A percentile compares a stretch with the other conserved stretches of the same genome.
These are phyloP conservation scores for Macrobrachium rosenbergii DNA, from an alignment of 1,140 invertebrate species.

Conservation along the genomic window DNA sequence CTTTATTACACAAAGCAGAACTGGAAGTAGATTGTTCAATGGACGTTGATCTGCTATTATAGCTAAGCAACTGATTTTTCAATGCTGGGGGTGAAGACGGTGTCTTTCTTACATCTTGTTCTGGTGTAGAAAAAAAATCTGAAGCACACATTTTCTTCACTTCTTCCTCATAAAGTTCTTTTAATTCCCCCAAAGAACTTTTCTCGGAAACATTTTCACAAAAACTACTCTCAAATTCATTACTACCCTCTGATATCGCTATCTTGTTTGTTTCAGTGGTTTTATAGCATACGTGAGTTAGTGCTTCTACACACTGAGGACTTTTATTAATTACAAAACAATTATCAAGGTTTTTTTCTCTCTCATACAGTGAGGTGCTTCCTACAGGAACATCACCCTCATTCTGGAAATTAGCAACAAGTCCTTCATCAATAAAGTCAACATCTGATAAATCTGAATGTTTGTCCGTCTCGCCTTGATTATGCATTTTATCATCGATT, in stretches of 20 bases:
- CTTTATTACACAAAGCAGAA: background rate
- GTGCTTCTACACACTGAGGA: no score
- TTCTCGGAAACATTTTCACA: background rate
- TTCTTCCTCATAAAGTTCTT: constrained; percentile 32
- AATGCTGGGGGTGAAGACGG: constrained; percentile 34
- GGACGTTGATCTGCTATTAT: no score
- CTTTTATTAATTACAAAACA: background rate
- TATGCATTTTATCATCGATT: background rate
- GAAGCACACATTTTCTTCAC: background rate
- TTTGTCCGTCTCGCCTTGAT: background rate
- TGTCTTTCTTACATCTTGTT: constrained; percentile 10
- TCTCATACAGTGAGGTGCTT: background rate
- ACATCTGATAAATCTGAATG: background rate
- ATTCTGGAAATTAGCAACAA: background rate
- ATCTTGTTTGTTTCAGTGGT: no score
- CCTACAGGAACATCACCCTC: background rate
- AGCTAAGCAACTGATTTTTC: background rate
- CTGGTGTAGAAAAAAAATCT: constrained; percentile 26
- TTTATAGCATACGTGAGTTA: no score
- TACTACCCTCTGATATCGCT: no score
- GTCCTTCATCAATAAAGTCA: no score
- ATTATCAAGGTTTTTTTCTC: constrained; percentile 2
- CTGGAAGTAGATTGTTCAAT: no score
- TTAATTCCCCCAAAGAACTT: constrained; percentile 45
- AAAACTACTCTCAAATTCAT: background rate